phyloP scores from a whole-genome alignment of 2,113 vertebrate genomes.

The Sula dactylatra region DNA sequence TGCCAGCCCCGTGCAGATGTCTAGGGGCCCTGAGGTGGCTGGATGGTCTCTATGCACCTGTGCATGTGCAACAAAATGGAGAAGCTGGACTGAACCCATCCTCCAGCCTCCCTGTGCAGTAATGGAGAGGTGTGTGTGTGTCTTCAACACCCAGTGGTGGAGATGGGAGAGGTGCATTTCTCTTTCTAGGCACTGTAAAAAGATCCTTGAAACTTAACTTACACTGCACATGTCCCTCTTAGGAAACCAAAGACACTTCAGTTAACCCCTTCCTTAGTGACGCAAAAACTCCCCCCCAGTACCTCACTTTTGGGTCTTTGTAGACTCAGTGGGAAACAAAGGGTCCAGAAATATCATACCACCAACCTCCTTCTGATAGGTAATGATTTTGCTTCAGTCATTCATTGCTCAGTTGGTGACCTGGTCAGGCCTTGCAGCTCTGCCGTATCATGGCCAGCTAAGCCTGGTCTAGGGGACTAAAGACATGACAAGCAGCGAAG shows the following conservation, averaged over 20 bases:
- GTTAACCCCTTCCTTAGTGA: background rate
- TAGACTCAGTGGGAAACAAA: background rate
- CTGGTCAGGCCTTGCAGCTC: background rate
- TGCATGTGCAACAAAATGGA: background rate
- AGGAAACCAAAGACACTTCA: background rate
- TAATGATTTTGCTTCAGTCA: background rate
- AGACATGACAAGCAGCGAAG: background rate
- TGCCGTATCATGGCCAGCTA: background rate
- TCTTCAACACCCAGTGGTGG: background rate
- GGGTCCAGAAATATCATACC: background rate
- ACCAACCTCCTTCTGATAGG: background rate
- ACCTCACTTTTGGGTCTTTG: background rate
- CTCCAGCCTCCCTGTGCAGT: background rate
- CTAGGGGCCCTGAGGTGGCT: background rate
- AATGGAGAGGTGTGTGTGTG: background rate
- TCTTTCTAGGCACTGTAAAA: background rate
- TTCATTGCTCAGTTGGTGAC: background rate
- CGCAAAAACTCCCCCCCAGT: fast-evolving
- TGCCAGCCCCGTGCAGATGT: background rate
- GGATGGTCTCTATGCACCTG: background rate
- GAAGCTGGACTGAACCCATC: background rate
- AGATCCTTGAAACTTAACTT: background rate
- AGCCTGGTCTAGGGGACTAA: background rate
- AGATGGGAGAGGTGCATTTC: background rate
- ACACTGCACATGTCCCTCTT: no score